Conservation (phyloP, 2,113 vertebrate species). For the Neolamprologus ventralis region DNA sequence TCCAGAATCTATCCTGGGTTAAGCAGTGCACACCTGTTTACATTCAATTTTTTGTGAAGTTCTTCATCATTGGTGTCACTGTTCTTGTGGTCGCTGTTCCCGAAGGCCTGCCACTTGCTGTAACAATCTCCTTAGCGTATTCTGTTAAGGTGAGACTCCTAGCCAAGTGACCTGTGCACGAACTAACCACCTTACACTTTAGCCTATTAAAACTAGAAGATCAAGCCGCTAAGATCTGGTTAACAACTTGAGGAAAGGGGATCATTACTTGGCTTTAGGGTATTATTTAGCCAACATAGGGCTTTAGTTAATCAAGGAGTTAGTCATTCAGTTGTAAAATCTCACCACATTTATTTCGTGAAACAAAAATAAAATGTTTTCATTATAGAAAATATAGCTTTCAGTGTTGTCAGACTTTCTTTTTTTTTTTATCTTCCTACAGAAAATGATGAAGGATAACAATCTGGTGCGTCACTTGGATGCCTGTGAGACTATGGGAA, state of each 20-base stretch:
- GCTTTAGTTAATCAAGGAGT: background rate
- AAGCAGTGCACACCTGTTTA: constrained; percentile 94
- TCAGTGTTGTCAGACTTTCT: background rate
- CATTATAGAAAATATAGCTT: background rate
- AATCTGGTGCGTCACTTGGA: constrained; percentile 96
- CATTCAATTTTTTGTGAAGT: constrained; percentile 98
- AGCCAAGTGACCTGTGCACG: background rate
- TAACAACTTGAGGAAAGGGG: background rate
- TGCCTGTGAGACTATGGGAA: constrained; percentile 98
- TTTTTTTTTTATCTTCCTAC: background rate
- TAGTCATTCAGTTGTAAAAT: background rate
- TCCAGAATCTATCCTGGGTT: constrained; percentile 86
- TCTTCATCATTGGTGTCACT: constrained; percentile 98
- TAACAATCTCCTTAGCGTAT: constrained; percentile 97
- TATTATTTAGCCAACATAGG: background rate
- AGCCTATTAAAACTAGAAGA: constrained; percentile 49
- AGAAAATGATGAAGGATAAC: constrained; percentile 99
- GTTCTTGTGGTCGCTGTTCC: constrained; percentile 97
- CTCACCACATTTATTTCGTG: background rate
- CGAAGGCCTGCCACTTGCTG: constrained; percentile 95
- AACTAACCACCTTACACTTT: constrained; percentile 28
- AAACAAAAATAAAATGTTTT: background rate
- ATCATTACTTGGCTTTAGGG: background rate
- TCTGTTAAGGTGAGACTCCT: constrained; percentile 88
- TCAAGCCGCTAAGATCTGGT: constrained; percentile 1